Base-by-base conservation (phyloP, 2,797 vertebrate genomes). In the Amphiprion clarkii region DNA sequence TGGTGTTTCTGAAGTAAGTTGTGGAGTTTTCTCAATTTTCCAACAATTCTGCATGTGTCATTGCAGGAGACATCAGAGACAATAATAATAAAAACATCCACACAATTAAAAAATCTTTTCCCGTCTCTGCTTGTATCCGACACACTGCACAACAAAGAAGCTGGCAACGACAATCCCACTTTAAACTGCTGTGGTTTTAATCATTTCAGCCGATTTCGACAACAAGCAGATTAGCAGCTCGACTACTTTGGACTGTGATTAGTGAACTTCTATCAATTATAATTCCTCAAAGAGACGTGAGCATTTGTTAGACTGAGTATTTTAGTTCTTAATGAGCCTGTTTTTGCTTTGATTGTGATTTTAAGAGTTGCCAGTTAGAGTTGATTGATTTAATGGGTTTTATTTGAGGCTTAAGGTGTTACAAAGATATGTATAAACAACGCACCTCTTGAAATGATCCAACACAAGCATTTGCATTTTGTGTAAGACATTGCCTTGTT, bases 191-290 rank as follows among this genome's bases (percentile, higher is more conserved):
- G 44, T 67, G 29, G 70, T 54, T 72, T 72, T n/a, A 57, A 57
- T 0, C 0, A 1, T 40, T 67, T 29, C 1, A 48, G 21, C 21
- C 46, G 9, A n/a, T 73, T 74, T 33, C 1, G 68, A 62, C 62
- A 56, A 0, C 64, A 36, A 71, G 48, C 42, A 56, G 27, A 5
- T 58, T 70, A 68, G 16, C 4, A 0, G 29, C 21, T 14, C 21
- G 31, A 17, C 27, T 3, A 8, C 31, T 59, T 63, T 56, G 19
- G 14, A 61, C 54, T 63, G 10, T 62, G 58, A 60, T 78, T 67
- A 49, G 58, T 31, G 46, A 6, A 67, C 17, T 72, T 0, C 55
- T 11, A 70, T 48, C 33, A 84, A 59, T 80, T 66, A 49, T 6
- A 73, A 33, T 33, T 25, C 31, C 0, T 36, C 44, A 65, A 62